These are phyloP conservation scores for Teleogryllus occipitalis DNA, from an alignment of 1,140 invertebrate genomes.

Conservation along the genomic window DNA sequence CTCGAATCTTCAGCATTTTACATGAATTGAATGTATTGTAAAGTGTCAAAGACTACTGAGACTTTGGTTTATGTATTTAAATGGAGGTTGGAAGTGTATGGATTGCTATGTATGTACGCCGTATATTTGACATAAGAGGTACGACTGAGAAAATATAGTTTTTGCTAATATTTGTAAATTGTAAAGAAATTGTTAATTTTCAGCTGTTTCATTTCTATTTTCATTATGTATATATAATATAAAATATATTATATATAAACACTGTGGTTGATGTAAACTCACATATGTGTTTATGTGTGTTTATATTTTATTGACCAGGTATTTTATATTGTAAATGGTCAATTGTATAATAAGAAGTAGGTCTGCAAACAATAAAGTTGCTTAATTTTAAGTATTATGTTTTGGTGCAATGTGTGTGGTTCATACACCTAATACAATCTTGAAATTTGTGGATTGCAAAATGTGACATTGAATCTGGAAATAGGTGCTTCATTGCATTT, in stretches of 20 bases:
- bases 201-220: neutral
- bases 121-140: neutral
- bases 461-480: neutral
- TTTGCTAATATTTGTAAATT: neutral
- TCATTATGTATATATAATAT: neutral
- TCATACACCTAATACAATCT: neutral
- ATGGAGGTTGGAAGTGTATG: neutral
- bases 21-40: neutral
- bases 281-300: neutral
- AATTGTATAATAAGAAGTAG: neutral
- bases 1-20: neutral
- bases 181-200: neutral
- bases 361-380: neutral
- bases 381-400: neutral
- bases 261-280: neutral
- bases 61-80: neutral
- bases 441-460: neutral
- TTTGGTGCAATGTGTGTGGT: neutral
- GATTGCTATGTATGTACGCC: neutral
- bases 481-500: neutral
- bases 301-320: neutral
- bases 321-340: neutral
- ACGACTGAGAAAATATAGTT: neutral
- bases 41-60: neutral
- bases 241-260: neutral